Evolutionary conservation across 2,797 vertebrate species (phyloP).

Genomic region (Propithecus perrieri): DNA sequence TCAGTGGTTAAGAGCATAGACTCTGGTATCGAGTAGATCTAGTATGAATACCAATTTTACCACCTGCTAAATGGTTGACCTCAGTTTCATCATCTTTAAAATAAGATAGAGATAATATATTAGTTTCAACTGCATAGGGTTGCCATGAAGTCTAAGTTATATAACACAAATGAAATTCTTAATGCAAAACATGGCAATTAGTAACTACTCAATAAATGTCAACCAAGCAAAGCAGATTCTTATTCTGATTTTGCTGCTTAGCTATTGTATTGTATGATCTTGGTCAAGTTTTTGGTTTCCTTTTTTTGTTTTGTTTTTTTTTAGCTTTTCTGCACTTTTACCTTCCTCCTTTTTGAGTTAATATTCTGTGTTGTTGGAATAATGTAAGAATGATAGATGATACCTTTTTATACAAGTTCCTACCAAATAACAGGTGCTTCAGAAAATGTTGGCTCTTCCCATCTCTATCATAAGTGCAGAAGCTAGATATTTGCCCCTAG

Average conservation of each 20-base stretch:
- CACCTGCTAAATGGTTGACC: neutral
- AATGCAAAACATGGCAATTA: neutral
- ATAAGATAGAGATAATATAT: neutral
- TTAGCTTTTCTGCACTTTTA: neutral
- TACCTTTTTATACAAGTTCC: neutral
- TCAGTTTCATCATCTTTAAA: neutral
- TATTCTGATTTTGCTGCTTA: neutral
- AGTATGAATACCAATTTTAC: neutral
- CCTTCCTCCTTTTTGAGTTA: slow-evolving; percentile 18
- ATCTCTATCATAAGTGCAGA: neutral
- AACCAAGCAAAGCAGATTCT: neutral
- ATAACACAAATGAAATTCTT: neutral
- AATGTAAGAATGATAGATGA: neutral
- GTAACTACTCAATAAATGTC: neutral
- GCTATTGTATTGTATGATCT: neutral
- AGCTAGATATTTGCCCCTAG: neutral
- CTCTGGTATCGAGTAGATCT: neutral
- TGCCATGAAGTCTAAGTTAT: neutral
- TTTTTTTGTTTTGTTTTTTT: neutral
- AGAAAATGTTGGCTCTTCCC: neutral
- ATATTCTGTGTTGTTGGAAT: neutral
- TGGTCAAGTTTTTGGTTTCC: neutral
- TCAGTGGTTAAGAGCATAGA: neutral
- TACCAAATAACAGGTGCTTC: neutral
- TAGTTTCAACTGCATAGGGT: neutral